phyloP scores from a whole-genome alignment of 2,888 invertebrate genomes.

The Trachelus iudaicus region DNA sequence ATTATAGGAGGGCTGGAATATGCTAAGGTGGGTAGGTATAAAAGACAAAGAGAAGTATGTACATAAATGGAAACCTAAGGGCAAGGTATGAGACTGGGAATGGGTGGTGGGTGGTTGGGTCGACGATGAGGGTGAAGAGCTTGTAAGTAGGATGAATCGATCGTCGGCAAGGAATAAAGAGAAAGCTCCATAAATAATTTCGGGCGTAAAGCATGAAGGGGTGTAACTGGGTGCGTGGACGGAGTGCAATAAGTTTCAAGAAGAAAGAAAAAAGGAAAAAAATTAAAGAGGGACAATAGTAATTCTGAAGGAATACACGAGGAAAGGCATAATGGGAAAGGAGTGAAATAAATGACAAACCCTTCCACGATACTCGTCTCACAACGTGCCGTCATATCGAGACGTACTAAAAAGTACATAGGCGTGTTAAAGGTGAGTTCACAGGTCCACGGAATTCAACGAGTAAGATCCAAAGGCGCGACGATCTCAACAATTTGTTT shows the following conservation, averaged over 20 bases:
- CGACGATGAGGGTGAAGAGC: neutral
- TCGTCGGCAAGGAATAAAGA: neutral
- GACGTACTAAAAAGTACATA: neutral
- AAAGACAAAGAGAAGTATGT: neutral
- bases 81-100: neutral
- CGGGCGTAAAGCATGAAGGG: neutral
- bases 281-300: neutral
- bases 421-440: neutral
- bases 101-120: neutral
- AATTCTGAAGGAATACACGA: neutral
- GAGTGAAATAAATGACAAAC: neutral
- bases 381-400: neutral
- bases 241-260: neutral
- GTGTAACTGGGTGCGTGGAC: neutral
- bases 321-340: neutral
- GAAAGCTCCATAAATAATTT: neutral
- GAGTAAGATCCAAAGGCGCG: conserved; percentile 52
- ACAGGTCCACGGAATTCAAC: conserved; percentile 21
- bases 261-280: neutral
- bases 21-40: neutral
- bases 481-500: conserved; percentile 63
- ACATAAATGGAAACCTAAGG: neutral
- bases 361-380: neutral
- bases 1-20: neutral
- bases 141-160: neutral